Base-by-base conservation (phyloP, 2,888 invertebrate species). In the Plutella xylostella region DNA sequence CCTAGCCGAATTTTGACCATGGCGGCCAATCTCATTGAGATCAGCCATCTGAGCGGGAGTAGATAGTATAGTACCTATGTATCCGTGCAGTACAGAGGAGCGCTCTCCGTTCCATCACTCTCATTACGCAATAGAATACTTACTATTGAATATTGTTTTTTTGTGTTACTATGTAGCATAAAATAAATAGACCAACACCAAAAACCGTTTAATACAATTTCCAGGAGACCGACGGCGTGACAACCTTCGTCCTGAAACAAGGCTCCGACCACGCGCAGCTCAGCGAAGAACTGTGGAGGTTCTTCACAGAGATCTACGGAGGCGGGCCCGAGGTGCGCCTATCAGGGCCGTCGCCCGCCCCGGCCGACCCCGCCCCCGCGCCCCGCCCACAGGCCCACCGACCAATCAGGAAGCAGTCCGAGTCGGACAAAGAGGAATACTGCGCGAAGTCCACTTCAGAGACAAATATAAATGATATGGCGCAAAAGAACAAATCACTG, bases 301-400 rank as follows among this genome's bases (percentile, higher is more conserved):
- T 95, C 77, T 91, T 97, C 66, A 87, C 89, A 43, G 87, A 86
- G 49, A 93, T 92, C 43, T 97, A 97, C 66, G 93, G 94, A 9
- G 96, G 97, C 1, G 97, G 97, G 0, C 97, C 97, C 0, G 94
- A 93, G 63, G 86, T 95, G n/a, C 63, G 57, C 4, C 71, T n/a
- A n/a, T 85, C 18, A 70, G 66, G 37, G 19, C 43, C 45, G 28
- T 48, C 20, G 14, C 31, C 22, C 18, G 17, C 44, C 34, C 22
- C 7, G 19, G 12, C n/a, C 3, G n/a, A n/a, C n/a, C n/a, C n/a
- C n/a, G n/a, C 11, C 47, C 37, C 44, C 42, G 11, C 40, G 40
- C 19, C 20, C 33, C n/a, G 42, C 28, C 25, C 45, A 37, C 46
- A 40, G 50, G 42, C 33, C 41, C 43, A 42, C 45, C 46, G 3